Evolutionary conservation across 2,888 invertebrate species (phyloP), one percentile per base, ranked within the genome.

Genomic region (Tupiocoris notatus): DNA sequence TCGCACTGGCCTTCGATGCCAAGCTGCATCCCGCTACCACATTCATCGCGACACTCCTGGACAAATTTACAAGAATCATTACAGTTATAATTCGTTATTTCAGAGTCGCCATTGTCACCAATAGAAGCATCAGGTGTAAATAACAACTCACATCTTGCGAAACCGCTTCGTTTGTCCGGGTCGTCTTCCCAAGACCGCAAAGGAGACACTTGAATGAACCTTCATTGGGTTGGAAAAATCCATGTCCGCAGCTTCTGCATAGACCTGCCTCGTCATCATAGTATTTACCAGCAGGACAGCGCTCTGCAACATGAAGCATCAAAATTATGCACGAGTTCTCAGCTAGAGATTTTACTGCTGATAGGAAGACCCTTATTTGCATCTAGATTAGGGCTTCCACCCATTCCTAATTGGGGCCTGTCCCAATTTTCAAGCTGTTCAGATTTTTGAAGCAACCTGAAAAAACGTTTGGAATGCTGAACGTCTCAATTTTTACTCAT

Each of bases 261-360:
- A 95, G 87, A 59, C 95, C 95, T 0, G 92, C 91, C 61, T 91
- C 90, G 57, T 93, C 92, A 82, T 96, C 95, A 84, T 94, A 95
- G 85, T 92, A 97, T 86, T 96, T 95, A 78, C 97, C 97, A 78
- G 95, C 92, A 2, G 95, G 93, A 83, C 97, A 98, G 79, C 94
- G 90, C 85, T 96, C 96, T 70, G 70, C n/a, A 54, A 57, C 7
- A n/a, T n/a, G n/a, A n/a, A 2, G 22, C n/a, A 61, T 57, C 23
- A 9, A 58, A 18, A 25, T 6, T 1, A 16, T 1, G 12, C 57
- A 58, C 7, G 22, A 20, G 7, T 16, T 17, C 54, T 17, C 20
- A 16, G 21, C 2, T 2, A 62, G 62, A n/a, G n/a, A n/a, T n/a
- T n/a, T n/a, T n/a, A n/a, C n/a, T n/a, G n/a, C n/a, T n/a, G n/a